Evolutionary conservation across 2,797 vertebrate species (phyloP).

Genomic region (Lacerta viridis): DNA sequence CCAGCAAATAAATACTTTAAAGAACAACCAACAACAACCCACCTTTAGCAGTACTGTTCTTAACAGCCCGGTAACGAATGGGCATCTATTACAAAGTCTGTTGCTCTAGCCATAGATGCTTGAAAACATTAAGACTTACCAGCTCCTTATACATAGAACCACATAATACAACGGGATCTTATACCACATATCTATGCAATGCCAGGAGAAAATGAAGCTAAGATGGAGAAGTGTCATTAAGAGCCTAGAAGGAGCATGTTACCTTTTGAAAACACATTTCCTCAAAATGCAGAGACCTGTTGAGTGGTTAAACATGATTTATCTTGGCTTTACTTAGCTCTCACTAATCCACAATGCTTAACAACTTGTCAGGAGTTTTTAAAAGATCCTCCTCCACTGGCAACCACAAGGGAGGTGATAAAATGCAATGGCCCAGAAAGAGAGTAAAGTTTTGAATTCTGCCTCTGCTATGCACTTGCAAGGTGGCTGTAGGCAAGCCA

Average conservation of each 20-base stretch:
- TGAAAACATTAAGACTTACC: background rate
- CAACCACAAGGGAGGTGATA: background rate
- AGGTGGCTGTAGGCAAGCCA: background rate
- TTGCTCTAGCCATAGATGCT: background rate
- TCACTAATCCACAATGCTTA: background rate
- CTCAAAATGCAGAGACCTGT: background rate
- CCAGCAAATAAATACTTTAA: background rate
- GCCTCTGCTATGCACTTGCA: background rate
- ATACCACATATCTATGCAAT: background rate
- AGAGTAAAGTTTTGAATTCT: background rate
- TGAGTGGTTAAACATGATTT: background rate
- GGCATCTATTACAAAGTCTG: background rate
- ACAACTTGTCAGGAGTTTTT: background rate
- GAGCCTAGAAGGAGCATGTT: background rate
- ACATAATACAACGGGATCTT: background rate
- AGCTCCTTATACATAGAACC: background rate
- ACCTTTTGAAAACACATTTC: background rate
- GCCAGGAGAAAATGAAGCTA: background rate
- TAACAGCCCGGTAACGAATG: too few relatives aligned
- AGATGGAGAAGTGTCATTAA: background rate
- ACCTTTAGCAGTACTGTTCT: background rate
- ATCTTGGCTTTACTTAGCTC: background rate
- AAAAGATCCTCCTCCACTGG: background rate
- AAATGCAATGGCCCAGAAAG: background rate
- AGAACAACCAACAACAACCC: background rate